phyloP scores from a whole-genome alignment of 2,888 invertebrate genomes.

The Synanthedon formicaeformis region DNA sequence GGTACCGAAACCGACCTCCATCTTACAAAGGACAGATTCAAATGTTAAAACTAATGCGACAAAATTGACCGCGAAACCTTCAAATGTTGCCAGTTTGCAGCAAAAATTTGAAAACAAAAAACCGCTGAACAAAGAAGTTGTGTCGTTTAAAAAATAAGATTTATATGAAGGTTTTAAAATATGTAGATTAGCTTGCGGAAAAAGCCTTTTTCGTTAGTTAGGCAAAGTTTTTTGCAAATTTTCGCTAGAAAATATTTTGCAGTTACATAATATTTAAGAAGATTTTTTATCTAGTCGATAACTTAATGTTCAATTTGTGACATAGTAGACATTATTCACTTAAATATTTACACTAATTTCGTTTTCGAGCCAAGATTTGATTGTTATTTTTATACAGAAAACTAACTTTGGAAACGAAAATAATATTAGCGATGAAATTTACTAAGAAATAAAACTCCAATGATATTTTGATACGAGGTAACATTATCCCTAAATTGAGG shows the following conservation, averaged over 20 bases:
- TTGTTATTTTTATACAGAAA: neutral
- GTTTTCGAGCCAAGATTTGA: neutral
- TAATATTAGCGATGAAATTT: no score
- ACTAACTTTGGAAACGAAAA: no score
- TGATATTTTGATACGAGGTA: neutral
- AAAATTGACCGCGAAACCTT: conserved; percentile 68
- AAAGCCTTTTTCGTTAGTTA: neutral
- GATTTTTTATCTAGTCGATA: neutral
- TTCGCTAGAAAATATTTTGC: conserved; percentile 14
- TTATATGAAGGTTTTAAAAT: neutral
- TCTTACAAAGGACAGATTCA: conserved; percentile 39
- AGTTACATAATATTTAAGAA: neutral
- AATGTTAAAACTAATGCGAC: conserved; percentile 47
- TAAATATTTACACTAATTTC: neutral
- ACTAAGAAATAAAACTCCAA: no score
- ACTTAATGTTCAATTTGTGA: neutral
- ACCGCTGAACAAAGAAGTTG: conserved; percentile 53
- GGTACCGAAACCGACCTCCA: conserved; percentile 48
- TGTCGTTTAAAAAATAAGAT: conserved; percentile 38
- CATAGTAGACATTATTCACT: neutral
- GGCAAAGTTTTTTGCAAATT: neutral
- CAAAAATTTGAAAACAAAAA: conserved; percentile 80
- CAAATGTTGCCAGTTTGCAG: conserved; percentile 81
- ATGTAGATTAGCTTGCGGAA: neutral
- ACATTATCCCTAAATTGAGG: neutral